Percentiles rank a stretch among this genome's conserved stretches.
These are phyloP conservation scores for Tachysurus vachellii DNA, from an alignment of 2,113 vertebrate species.

Conservation along the genomic window DNA sequence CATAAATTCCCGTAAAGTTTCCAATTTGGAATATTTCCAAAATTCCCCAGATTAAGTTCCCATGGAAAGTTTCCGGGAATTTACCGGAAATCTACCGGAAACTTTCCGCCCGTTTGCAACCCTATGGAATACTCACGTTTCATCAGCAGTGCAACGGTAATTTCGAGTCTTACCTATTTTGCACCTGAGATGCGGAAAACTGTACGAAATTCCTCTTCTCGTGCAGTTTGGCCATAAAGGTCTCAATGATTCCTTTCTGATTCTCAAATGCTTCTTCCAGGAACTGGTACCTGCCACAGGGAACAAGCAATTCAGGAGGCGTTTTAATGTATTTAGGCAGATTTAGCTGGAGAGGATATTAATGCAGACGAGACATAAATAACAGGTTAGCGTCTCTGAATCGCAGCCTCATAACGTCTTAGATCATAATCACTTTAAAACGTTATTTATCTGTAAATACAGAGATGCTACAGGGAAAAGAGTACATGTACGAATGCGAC, in stretches of 20 bases:
- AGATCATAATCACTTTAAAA: background rate
- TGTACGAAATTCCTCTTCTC: conserved; percentile 97
- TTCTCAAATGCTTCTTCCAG: conserved; percentile 97
- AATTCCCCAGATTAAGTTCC: no score
- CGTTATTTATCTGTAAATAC: background rate
- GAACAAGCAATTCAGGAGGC: background rate
- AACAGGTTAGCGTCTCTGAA: background rate
- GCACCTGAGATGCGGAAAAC: conserved; percentile 92
- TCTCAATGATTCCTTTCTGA: conserved; percentile 94
- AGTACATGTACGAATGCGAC: background rate
- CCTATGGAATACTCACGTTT: background rate
- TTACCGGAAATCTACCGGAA: no score
- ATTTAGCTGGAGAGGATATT: background rate
- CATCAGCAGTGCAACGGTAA: background rate
- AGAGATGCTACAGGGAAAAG: background rate
- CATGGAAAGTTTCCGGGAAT: no score
- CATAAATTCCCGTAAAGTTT: no score
- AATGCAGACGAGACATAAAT: background rate
- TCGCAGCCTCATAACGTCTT: background rate
- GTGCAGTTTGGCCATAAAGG: conserved; percentile 88
- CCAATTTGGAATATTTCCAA: no score
- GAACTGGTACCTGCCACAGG: conserved; percentile 88
- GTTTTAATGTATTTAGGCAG: background rate
- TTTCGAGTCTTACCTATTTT: conserved; percentile 81
- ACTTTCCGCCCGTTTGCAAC: no score